A percentile compares a stretch with the other conserved stretches of the same genome.
These are phyloP conservation scores for Microchirus variegatus DNA, from an alignment of 2,797 vertebrate species.

Conservation along the genomic window DNA sequence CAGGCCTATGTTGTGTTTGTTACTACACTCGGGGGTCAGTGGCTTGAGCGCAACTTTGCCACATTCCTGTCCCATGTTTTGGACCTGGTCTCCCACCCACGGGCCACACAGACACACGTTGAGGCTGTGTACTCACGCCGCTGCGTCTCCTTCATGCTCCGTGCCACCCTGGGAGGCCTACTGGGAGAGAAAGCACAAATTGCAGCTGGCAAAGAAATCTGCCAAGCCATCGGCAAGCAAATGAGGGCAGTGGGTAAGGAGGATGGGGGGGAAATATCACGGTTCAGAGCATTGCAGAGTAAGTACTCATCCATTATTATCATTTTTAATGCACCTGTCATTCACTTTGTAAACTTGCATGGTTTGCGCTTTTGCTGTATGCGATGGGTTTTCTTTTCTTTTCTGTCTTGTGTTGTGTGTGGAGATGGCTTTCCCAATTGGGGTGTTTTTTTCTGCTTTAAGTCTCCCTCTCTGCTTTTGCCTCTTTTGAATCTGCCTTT, in stretches of 20 bases:
- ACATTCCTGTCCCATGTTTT: constrained; percentile 94
- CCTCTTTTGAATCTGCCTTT: constrained; percentile 22
- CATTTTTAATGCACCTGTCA: constrained; percentile 35
- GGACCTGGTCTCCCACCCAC: constrained; percentile 95
- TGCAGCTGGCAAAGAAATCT: constrained; percentile 97
- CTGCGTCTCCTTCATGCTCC: constrained; percentile 97
- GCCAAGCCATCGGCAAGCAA: constrained; percentile 97
- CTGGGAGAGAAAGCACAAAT: constrained; percentile 98
- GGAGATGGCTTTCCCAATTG: constrained; percentile 15
- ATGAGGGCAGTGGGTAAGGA: constrained; percentile 99
- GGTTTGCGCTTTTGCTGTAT: constrained; percentile 43
- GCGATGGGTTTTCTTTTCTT: constrained; percentile 15
- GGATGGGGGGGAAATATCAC: constrained; percentile 84
- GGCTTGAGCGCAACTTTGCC: constrained; percentile 97
- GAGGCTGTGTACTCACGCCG: constrained; percentile 98
- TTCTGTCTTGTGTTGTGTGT: constrained; percentile 22
- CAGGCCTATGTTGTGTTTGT: constrained; percentile 99
- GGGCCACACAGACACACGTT: constrained; percentile 96
- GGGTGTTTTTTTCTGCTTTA: constrained; percentile 29
- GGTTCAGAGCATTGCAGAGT: constrained; percentile 85
- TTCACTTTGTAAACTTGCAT: constrained; percentile 55
- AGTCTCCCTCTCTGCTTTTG: constrained; percentile 13
- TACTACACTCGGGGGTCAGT: constrained; percentile 94
- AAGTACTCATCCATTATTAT: constrained; percentile 80
- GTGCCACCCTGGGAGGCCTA: constrained; percentile 94